These are phyloP conservation scores for Cynoglossus semilaevis DNA, from an alignment of 2,113 vertebrate genomes.

Conservation along the genomic window DNA sequence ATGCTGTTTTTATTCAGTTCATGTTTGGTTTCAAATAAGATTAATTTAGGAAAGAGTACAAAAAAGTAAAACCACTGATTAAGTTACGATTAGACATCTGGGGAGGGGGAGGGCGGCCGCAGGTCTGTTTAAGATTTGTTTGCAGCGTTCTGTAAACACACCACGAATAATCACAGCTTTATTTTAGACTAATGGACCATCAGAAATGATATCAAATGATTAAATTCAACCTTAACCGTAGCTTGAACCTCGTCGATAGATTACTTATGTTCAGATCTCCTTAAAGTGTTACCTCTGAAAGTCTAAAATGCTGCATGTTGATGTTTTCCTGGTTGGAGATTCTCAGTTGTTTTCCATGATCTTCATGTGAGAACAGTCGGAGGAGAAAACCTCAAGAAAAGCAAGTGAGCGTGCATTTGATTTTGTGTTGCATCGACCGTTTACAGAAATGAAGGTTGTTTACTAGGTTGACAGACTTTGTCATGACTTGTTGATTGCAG, in stretches of 20 bases:
- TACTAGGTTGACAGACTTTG: slow-evolving; percentile 50
- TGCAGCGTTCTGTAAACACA: slow-evolving; percentile 64
- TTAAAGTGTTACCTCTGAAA: slow-evolving; percentile 39
- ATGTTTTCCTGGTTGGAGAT: slow-evolving; percentile 50
- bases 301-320: slow-evolving; percentile 46
- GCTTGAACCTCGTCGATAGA: slow-evolving; percentile 31
- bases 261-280: slow-evolving; percentile 39
- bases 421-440: slow-evolving; percentile 52
- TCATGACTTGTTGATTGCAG: slow-evolving; percentile 24
- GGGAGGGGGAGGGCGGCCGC: slow-evolving; percentile 38
- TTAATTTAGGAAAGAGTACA: slow-evolving; percentile 45
- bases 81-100: slow-evolving; percentile 63
- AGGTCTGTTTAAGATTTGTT: slow-evolving; percentile 49
- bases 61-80: slow-evolving; percentile 52
- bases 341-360: slow-evolving; percentile 47
- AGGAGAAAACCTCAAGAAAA: slow-evolving; percentile 43
- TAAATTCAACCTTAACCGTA: slow-evolving; percentile 57
- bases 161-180: slow-evolving; percentile 63
- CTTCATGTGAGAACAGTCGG: slow-evolving; percentile 51
- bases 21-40: slow-evolving; percentile 19
- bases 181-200: slow-evolving; percentile 77
- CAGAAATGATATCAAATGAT: slow-evolving; percentile 74
- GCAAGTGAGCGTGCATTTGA: slow-evolving; percentile 27
- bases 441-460: slow-evolving; percentile 55
- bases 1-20: slow-evolving; percentile 28